Evolutionary conservation across 2,797 vertebrate genomes (phyloP).

Genomic region (Mormyrops boulengeri): DNA sequence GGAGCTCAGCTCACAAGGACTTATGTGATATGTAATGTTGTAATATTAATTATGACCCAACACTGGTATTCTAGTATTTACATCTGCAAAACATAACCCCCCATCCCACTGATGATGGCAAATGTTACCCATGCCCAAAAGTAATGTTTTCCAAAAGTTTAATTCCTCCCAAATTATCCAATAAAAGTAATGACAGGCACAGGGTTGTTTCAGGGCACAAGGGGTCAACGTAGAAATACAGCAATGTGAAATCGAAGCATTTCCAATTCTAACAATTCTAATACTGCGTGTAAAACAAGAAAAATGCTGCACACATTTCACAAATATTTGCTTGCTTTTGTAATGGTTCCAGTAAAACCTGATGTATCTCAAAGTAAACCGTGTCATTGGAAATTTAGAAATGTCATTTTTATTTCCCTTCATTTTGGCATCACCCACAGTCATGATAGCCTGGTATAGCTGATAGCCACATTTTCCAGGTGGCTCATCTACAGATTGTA

Average conservation of each 20-base stretch:
- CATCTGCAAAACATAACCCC: neutral
- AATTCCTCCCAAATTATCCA: neutral
- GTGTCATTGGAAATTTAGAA: conserved; percentile 64
- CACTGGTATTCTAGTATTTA: neutral
- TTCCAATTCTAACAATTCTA: conserved; percentile 58
- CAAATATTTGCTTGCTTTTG: conserved; percentile 34
- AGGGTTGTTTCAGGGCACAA: neutral
- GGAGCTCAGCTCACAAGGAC: neutral
- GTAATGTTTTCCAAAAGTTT: neutral
- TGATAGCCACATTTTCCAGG: neutral
- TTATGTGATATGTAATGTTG: neutral
- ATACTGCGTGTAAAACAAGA: conserved; percentile 62
- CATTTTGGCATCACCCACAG: conserved; percentile 61
- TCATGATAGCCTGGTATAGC: conserved; percentile 52
- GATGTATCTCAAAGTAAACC: conserved; percentile 70
- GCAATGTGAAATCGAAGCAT: conserved; percentile 62
- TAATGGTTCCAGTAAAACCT: conserved; percentile 62
- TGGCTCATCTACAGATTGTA: neutral
- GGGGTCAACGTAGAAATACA: conserved; percentile 32
- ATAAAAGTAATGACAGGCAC: neutral
- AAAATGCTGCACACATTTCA: conserved; percentile 61
- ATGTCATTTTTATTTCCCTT: conserved; percentile 71
- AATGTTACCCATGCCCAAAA: neutral
- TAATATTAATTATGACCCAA: neutral
- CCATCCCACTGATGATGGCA: neutral